These are phyloP conservation scores for Chaitophorus viminalis DNA, from an alignment of 2,888 invertebrate species.

Conservation along the genomic window DNA sequence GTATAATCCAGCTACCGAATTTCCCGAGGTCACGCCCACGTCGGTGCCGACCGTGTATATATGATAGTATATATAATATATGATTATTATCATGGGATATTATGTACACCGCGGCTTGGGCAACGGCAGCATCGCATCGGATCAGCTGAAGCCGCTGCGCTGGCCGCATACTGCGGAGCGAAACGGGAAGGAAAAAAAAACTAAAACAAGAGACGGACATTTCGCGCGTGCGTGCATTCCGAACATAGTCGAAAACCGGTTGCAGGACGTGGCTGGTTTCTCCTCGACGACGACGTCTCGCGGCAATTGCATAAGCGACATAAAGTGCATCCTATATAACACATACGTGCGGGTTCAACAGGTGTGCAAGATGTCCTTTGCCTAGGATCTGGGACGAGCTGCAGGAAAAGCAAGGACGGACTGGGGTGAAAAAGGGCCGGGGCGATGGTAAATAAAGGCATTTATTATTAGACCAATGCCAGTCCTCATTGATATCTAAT, in stretches of 20 bases:
- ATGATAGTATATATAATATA: no score
- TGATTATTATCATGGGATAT: slow-evolving; percentile 34
- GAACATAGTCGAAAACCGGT: slow-evolving; percentile 55
- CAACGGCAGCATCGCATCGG: not conserved
- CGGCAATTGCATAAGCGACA: slow-evolving; percentile 14
- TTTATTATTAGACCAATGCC: no score
- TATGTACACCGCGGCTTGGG: not conserved
- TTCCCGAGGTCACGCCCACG: slow-evolving; percentile 43
- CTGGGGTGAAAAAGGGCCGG: no score
- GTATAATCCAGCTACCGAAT: slow-evolving; percentile 49
- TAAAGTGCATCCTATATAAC: not conserved
- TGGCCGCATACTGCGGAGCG: not conserved
- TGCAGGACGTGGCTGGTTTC: slow-evolving; percentile 1
- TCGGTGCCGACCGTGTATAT: not conserved
- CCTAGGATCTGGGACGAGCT: no score
- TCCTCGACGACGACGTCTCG: not conserved
- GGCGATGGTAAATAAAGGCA: no score
- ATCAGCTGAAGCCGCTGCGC: not conserved
- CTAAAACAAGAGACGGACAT: not conserved
- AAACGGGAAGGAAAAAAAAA: not conserved
- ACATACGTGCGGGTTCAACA: no score
- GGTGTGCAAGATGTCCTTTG: no score
- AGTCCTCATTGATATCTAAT: no score
- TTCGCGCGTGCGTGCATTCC: slow-evolving; percentile 35
- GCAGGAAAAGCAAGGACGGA: no score